Conservation (phyloP, 2,797 vertebrate genomes). For the Parotocinclus haroldoi region DNA sequence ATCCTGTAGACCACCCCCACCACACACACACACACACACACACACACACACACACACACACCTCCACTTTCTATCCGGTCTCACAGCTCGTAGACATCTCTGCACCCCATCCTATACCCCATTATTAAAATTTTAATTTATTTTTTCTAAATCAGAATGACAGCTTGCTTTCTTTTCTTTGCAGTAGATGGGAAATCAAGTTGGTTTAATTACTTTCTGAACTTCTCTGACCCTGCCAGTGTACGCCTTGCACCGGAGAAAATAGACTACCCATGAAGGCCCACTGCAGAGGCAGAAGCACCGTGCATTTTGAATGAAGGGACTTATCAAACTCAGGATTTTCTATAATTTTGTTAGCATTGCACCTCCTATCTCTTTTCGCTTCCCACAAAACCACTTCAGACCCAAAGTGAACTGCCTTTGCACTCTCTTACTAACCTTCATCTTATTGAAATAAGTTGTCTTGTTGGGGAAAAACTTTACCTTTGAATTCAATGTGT, state of each 20-base stretch:
- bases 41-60: constrained; percentile 33
- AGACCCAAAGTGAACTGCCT: constrained; percentile 42
- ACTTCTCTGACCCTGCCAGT: constrained; percentile 84
- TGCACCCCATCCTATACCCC: constrained; percentile 63
- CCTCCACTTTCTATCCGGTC: constrained; percentile 39
- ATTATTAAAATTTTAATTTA: constrained; percentile 99
- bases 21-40: constrained; percentile 21
- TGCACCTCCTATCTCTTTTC: constrained; percentile 72
- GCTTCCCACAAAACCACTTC: constrained; percentile 26
- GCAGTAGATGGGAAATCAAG: constrained; percentile 89
- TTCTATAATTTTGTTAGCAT: constrained; percentile 74
- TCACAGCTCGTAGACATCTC: constrained; percentile 66
- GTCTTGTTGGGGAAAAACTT: constrained; percentile 31
- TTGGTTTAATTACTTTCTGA: constrained; percentile 97
- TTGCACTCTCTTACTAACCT: constrained; percentile 13
- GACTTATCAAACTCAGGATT: constrained; percentile 71
- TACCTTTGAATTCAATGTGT: constrained; percentile 15
- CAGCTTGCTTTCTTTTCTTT: constrained; percentile 98
- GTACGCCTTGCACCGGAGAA: constrained; percentile 65
- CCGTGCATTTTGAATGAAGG: constrained; percentile 68
- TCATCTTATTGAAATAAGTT: constrained; percentile 57
- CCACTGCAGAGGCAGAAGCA: constrained; percentile 59
- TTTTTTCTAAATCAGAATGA: constrained; percentile 97
- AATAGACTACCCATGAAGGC: constrained; percentile 75
- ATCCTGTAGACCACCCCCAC: constrained; percentile 62